Percentiles rank a stretch among this genome's conserved stretches.
Conservation (phyloP, 2,113 vertebrate genomes). For the Podarcis muralis region DNA sequence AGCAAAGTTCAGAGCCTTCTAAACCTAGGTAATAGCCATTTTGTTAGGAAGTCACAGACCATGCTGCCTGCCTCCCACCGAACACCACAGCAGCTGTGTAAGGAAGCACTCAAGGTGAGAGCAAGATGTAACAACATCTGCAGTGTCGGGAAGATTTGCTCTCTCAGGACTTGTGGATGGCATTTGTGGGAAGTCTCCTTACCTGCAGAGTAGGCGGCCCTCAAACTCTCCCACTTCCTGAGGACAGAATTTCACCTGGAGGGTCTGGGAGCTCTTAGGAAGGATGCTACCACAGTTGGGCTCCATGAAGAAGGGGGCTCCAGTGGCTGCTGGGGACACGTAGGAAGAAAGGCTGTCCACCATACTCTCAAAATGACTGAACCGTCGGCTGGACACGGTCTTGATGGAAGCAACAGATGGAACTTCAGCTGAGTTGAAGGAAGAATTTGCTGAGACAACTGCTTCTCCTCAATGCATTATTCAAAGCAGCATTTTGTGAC, state of each 20-base stretch:
- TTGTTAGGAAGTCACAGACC: no score
- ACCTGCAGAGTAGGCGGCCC: constrained; percentile 86
- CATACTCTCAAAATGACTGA: constrained; percentile 40
- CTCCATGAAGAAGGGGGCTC: constrained; percentile 76
- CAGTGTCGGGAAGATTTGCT: background rate
- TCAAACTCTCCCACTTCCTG: constrained; percentile 76
- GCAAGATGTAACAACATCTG: background rate
- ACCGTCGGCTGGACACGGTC: constrained; percentile 35
- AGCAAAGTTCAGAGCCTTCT: no score
- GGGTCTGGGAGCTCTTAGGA: constrained; percentile 72
- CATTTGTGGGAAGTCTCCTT: background rate
- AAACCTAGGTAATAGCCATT: no score
- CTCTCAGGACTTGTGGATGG: background rate
- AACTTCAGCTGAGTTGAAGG: background rate
- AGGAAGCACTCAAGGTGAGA: no score
- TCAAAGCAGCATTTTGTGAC: background rate
- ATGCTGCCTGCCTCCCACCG: no score
- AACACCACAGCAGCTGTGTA: no score
- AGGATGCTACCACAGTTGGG: constrained; percentile 75
- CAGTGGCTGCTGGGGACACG: background rate
- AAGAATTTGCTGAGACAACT: background rate
- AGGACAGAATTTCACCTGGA: constrained; percentile 83
- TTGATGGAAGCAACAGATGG: constrained; percentile 22
- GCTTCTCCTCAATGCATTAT: background rate
- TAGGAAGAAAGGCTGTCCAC: constrained; percentile 54